Evolutionary conservation across 2,113 vertebrate genomes (phyloP).

Genomic region (Maccullochella peelii): DNA sequence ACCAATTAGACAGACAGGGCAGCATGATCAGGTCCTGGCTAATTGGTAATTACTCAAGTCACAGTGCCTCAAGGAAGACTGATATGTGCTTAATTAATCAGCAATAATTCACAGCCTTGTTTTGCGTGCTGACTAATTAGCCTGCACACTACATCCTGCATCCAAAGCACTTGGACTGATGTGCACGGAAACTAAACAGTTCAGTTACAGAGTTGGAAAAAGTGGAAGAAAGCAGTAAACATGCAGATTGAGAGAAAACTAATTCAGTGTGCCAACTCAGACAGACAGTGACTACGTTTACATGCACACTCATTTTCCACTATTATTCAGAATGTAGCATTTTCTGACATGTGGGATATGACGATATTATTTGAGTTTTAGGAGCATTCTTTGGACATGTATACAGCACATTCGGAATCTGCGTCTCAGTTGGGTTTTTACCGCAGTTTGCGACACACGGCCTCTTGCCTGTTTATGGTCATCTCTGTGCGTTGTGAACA

Average conservation of each 20-base stretch:
- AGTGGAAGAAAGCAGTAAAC: background rate
- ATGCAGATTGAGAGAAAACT: background rate
- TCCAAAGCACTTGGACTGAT: background rate
- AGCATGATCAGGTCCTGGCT: background rate
- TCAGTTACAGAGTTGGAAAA: background rate
- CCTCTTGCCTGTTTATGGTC: too few relatives aligned
- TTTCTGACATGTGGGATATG: too few relatives aligned
- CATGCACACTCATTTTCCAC: too few relatives aligned
- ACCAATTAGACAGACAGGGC: conserved; percentile 35
- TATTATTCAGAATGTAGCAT: too few relatives aligned
- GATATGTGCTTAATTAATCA: conserved; percentile 34
- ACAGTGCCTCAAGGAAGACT: conserved; percentile 13
- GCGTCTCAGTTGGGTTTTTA: too few relatives aligned
- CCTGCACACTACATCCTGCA: background rate
- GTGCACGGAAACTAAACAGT: background rate
- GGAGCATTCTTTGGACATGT: too few relatives aligned
- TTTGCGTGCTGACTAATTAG: conserved; percentile 3
- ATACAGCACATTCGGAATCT: too few relatives aligned
- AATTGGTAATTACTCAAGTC: conserved; percentile 33
- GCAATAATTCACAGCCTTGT: background rate
- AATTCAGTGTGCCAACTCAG: background rate
- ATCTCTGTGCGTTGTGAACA: too few relatives aligned
- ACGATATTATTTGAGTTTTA: too few relatives aligned
- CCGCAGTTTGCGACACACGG: too few relatives aligned
- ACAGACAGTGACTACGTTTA: background rate